A percentile compares a stretch with the other conserved stretches of the same genome.
These are phyloP conservation scores for Chymomyza procnemis DNA, from an alignment of 2,888 invertebrate genomes.

Conservation along the genomic window DNA sequence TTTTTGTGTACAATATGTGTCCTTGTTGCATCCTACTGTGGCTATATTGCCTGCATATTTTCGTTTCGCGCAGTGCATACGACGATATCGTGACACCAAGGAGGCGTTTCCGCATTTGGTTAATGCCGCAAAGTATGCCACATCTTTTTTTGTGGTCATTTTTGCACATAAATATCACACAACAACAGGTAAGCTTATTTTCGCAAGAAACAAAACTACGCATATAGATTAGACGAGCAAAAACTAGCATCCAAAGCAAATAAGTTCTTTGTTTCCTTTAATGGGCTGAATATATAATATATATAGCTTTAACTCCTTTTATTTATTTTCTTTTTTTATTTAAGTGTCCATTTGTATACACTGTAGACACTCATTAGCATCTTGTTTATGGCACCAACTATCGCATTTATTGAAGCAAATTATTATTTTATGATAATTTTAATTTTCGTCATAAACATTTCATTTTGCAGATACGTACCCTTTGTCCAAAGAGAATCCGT, in stretches of 20 bases:
- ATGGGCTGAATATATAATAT: too few relatives aligned
- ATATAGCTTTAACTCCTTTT: too few relatives aligned
- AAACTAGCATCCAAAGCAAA: too few relatives aligned
- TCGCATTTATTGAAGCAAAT: slow-evolving; percentile 33
- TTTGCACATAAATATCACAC: slow-evolving; percentile 81
- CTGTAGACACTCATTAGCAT: slow-evolving; percentile 22
- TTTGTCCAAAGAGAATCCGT: slow-evolving; percentile 81
- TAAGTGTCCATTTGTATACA: neutral
- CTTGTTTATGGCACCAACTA: slow-evolving; percentile 59
- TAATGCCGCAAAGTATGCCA: slow-evolving; percentile 93
- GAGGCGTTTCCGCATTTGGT: slow-evolving; percentile 89
- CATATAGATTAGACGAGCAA: too few relatives aligned
- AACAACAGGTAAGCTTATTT: slow-evolving; percentile 73
- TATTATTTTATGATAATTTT: slow-evolving; percentile 48
- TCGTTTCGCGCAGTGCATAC: slow-evolving; percentile 90
- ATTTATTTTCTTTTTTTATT: neutral
- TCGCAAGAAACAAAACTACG: neutral
- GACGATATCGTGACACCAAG: slow-evolving; percentile 88
- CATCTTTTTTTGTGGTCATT: slow-evolving; percentile 90
- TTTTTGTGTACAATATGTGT: slow-evolving; percentile 79
- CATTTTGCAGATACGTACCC: slow-evolving; percentile 55
- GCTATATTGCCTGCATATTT: slow-evolving; percentile 91
- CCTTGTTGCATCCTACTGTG: slow-evolving; percentile 82
- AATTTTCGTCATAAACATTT: slow-evolving; percentile 26
- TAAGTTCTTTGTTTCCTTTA: too few relatives aligned